Evolutionary conservation across 2,113 vertebrate species (phyloP).

Genomic region (Cepphus grylle): DNA sequence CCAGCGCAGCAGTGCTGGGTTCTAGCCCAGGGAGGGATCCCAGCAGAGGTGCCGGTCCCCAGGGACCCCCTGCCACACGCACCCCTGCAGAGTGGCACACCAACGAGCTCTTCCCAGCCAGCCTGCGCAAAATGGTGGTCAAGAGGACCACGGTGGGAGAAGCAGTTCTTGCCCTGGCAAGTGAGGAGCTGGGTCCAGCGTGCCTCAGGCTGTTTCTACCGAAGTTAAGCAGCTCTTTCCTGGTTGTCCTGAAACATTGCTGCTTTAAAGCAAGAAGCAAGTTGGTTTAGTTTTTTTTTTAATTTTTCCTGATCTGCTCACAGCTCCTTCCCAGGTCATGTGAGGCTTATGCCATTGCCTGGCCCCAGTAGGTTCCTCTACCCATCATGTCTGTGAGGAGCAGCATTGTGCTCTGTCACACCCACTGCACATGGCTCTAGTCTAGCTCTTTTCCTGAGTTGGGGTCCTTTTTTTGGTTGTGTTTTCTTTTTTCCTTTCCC

Average conservation of each 20-base stretch:
- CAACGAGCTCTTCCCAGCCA: background rate
- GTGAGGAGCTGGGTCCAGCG: background rate
- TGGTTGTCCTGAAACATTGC: background rate
- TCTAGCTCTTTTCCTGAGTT: background rate
- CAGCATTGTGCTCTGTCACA: background rate
- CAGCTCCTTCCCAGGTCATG: background rate
- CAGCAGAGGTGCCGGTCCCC: background rate
- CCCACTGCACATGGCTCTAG: background rate
- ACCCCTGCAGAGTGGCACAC: background rate
- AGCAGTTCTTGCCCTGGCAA: fast-evolving
- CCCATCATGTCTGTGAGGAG: background rate
- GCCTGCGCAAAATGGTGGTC: background rate
- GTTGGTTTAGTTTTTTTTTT: too few species aligned
- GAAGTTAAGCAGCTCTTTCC: background rate
- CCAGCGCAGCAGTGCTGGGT: fast-evolving
- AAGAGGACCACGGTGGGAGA: too few species aligned
- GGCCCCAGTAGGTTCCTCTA: background rate
- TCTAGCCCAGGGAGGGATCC: background rate
- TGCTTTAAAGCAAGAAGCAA: background rate
- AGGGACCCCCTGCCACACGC: fast-evolving
- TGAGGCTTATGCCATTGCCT: background rate
- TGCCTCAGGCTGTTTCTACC: background rate
- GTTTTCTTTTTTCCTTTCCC: too few species aligned
- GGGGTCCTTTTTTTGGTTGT: background rate
- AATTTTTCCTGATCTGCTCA: background rate